phyloP scores from a whole-genome alignment of 1,140 invertebrate genomes.

The Papilio dardanus region DNA sequence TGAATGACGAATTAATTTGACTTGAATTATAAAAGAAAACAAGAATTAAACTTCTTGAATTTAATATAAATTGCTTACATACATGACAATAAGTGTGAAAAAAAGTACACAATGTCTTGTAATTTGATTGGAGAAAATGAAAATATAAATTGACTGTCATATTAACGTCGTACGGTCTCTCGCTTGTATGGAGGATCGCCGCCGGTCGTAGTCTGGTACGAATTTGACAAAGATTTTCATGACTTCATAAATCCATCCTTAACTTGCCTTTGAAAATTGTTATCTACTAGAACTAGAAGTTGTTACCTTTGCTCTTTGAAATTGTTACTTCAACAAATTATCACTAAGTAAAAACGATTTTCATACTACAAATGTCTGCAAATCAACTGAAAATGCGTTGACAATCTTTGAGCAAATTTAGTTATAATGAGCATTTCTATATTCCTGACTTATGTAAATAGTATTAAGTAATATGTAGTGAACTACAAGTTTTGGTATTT shows the following conservation, averaged over 20 bases:
- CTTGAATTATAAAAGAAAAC: background rate
- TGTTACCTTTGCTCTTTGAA: slow-evolving; percentile 18
- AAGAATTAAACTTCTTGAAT: background rate
- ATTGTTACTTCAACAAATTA: slow-evolving; percentile 4
- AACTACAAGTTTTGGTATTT: slow-evolving; percentile 66
- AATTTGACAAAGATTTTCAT: slow-evolving; percentile 43
- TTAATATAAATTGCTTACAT: background rate
- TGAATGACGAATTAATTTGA: background rate
- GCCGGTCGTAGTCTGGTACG: slow-evolving; percentile 31
- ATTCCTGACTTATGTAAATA: slow-evolving; percentile 71
- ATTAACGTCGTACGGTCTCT: background rate
- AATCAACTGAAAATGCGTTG: slow-evolving; percentile 10
- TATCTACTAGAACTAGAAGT: background rate
- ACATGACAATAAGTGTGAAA: background rate
- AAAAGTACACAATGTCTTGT: background rate
- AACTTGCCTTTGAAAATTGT: background rate
- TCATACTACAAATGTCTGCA: background rate
- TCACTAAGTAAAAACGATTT: background rate
- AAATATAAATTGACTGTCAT: background rate
- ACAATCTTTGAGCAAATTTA: slow-evolving; percentile 46
- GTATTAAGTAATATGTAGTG: slow-evolving; percentile 71
- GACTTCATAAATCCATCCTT: slow-evolving; percentile 26
- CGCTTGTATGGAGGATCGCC: background rate
- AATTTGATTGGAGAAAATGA: background rate
- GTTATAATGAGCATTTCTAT: slow-evolving; percentile 76